Evolutionary conservation across 2,797 vertebrate genomes (phyloP).

Genomic region (Chaetodon trifasciatus): DNA sequence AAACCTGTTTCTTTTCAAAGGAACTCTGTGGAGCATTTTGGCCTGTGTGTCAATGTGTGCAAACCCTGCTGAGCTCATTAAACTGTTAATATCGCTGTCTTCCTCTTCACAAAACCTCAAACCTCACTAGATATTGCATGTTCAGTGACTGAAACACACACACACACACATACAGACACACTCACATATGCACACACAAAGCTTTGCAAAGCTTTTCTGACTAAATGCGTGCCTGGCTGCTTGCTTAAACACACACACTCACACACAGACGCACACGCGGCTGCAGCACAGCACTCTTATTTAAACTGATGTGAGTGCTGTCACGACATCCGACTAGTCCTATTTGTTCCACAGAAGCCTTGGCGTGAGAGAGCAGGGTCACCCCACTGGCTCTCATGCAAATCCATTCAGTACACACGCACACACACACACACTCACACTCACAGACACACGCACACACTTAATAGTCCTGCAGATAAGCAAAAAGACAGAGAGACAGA

Average conservation of each 20-base stretch:
- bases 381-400: conserved; percentile 87
- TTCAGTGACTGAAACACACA: conserved; percentile 65
- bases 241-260: conserved; percentile 74
- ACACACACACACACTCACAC: conserved; percentile 15
- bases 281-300: conserved; percentile 82
- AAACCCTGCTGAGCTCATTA: conserved; percentile 73
- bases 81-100: conserved; percentile 73
- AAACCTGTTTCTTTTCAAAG: conserved; percentile 74
- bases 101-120: conserved; percentile 56
- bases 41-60: conserved; percentile 48
- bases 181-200: conserved; percentile 55
- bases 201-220: conserved; percentile 71
- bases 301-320: conserved; percentile 87
- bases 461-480: conserved; percentile 75
- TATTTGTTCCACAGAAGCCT: conserved; percentile 85
- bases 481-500: conserved; percentile 68
- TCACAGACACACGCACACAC: conserved; percentile 37
- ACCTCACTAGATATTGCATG: conserved; percentile 83
- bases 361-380: conserved; percentile 86
- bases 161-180: conserved; percentile 20
- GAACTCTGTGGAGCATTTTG: conserved; percentile 57
- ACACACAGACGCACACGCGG: conserved; percentile 60
- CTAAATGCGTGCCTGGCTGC: conserved; percentile 77
- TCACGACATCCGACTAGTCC: conserved; percentile 90
- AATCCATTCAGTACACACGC: conserved; percentile 79